Evolutionary conservation across 2,797 vertebrate genomes (phyloP), one percentile per base, ranked within the genome.

Genomic region (Catostomus latipinnis): DNA sequence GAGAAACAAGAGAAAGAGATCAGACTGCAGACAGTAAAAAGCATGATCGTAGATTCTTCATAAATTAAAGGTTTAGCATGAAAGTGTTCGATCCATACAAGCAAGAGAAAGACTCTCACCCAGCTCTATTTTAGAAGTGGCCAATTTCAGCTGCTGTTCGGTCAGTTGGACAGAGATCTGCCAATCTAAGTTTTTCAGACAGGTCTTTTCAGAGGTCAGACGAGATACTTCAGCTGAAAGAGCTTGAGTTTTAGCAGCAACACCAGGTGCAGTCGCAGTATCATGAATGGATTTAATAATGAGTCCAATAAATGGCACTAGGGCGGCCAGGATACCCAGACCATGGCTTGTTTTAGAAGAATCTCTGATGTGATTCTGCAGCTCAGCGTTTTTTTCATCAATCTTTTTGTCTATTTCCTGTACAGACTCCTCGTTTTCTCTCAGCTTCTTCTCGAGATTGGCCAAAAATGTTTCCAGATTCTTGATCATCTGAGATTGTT

Each of bases 391-490:
- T 65, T 46, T 65, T 1, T 43, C 0, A 1, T 22, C 5, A 8
- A 46, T 62, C 14, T 13, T 11, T 18, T 0, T 45, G n/a, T 78
- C 45, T 2, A 6, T 46, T 0, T 60, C 5, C 10, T 13, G 6
- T 3, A 82, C 6, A 1, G 63, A 1, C 4, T 5, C 4, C 0
- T 6, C 1, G 3, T 1, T 2, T 1, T 13, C 4, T 4, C 0
- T 14, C 8, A 58, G 46, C 2, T 66, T 1, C 8, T 0, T 8
- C 4, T 71, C 10, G 6, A 49, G 6, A 1, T 58, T 5, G 0
- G 0, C 14, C 54, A 52, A 0, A 0, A 9, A 3, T 0, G 13
- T 0, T 13, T 50, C 3, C 13, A 45, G 18, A 49, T 1, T 8
- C 18, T 46, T 4, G 1, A 48, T 6, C 46, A 73, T 16, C 0